Base-by-base conservation (phyloP, 2,888 invertebrate genomes). In the Cephalotes varians region DNA sequence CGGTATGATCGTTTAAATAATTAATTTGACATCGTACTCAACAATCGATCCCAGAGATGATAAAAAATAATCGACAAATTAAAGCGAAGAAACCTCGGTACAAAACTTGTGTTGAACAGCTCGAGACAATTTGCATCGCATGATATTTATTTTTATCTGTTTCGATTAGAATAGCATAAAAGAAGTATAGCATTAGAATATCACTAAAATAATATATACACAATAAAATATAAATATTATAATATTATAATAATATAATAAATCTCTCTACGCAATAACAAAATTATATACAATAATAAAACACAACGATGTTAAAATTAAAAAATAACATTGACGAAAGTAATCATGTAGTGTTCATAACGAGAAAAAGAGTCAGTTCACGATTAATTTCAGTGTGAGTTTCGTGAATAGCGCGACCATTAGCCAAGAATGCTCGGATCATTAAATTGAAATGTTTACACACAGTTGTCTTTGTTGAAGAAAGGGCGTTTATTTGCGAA, bases 401-500 rank as follows among this genome's bases (percentile, higher is more conserved):
- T 65, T 56, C 25, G 21, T 44, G 44, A 58, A 71, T 44, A 56
- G 21, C 31, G 9, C 28, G 51, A 54, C 9, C 15, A 69, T 56
- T 77, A 34, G 3, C 56, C 18, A 31, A 77, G 56, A 47, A 31
- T 56, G 28, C 6, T 21, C 18, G 25, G 21, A 44, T 77, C 82
- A 62, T 82, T 79, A 67, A 77, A 69, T 82, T 82, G 28, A 79
- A 67, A 49, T 79, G 79, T 80, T 79, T 60, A 18, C 60, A 15
- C 47, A 54, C 25, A 47, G 28, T 25, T 10, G 37, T 37, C 58
- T 58, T 49, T 67, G 21, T 76, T 76, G 74, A 62, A 84, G 44
- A 73, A 40, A 54, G 56, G 73, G 62, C 72, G 77, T 62, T 84
- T 81, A 76, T 84, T 81, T 76, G 65, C 54, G 58, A 69, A 77